A percentile compares a stretch with the other conserved stretches of the same genome.
phyloP scores from a whole-genome alignment of 2,888 invertebrate species.

The Norana najaformis region DNA sequence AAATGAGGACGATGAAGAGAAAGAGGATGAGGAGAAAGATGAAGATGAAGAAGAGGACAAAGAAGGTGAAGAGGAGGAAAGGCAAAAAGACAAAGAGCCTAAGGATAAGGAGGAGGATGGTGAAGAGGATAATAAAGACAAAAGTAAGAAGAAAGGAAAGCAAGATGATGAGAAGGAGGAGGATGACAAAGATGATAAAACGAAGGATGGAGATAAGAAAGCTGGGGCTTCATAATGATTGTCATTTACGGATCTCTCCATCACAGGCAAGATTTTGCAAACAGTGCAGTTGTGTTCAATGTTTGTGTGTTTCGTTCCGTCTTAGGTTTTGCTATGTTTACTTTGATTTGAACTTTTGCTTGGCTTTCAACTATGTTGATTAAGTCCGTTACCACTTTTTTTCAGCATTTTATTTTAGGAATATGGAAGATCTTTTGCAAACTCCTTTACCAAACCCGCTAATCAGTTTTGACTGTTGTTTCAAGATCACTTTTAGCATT shows the following conservation, averaged over 20 bases:
- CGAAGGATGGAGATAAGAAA: too few relatives aligned
- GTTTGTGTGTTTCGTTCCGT: neutral
- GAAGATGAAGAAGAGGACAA: neutral
- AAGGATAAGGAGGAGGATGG: neutral
- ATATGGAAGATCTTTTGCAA: neutral
- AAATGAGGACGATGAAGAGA: neutral
- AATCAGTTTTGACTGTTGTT: neutral
- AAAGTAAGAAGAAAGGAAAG: too few relatives aligned
- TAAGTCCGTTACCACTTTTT: neutral
- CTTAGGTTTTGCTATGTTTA: neutral
- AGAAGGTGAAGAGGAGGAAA: neutral
- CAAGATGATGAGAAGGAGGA: too few relatives aligned
- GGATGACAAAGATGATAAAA: too few relatives aligned
- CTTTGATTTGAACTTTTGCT: neutral
- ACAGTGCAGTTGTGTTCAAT: neutral
- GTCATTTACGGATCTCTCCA: neutral
- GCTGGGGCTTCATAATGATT: neutral
- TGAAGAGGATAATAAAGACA: too few relatives aligned
- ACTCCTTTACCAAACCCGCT: neutral
- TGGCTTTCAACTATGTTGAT: neutral
- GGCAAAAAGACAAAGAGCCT: too few relatives aligned
- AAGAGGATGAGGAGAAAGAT: neutral
- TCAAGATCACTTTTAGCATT: neutral
- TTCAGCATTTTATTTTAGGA: too few relatives aligned
- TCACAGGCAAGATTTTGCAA: conserved; percentile 13